Evolutionary conservation across 2,797 vertebrate genomes (phyloP).

Genomic region (Poeciliopsis gracilis): DNA sequence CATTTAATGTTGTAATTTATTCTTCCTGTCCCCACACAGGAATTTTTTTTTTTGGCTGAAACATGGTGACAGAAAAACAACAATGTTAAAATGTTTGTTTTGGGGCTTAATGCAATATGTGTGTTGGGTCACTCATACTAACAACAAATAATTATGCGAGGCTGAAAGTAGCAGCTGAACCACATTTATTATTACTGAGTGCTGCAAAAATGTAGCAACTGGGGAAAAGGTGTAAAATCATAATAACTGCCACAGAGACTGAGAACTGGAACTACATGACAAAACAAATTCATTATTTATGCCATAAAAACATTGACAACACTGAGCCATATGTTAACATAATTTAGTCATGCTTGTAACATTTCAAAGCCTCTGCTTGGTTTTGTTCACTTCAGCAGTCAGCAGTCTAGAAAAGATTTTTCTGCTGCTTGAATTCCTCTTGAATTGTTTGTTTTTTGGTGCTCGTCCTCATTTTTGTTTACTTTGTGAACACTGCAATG

Average conservation of each 20-base stretch:
- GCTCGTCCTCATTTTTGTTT: slow-evolving; percentile 2
- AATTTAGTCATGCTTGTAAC: neutral
- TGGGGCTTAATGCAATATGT: slow-evolving; percentile 23
- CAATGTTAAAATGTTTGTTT: slow-evolving; percentile 12
- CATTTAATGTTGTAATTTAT: slow-evolving; percentile 5
- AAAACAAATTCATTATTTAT: neutral
- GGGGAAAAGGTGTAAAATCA: slow-evolving; percentile 8
- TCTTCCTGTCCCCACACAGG: neutral
- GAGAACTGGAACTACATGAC: neutral
- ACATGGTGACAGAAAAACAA: slow-evolving; percentile 5
- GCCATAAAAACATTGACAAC: neutral
- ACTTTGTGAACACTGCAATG: neutral
- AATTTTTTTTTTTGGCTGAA: slow-evolving; percentile 1
- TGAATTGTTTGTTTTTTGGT: neutral
- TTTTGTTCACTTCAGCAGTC: slow-evolving; percentile 12
- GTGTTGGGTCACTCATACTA: slow-evolving; percentile 29
- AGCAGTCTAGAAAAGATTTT: slow-evolving; percentile 2
- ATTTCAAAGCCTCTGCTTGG: neutral
- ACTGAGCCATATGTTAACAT: neutral
- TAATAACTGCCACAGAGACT: neutral
- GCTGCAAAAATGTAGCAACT: slow-evolving; percentile 9
- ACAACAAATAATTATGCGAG: slow-evolving; percentile 12
- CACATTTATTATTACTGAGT: slow-evolving; percentile 25
- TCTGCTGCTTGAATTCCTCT: slow-evolving; percentile 18
- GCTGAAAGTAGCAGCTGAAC: slow-evolving; percentile 11